Evolutionary conservation across 2,888 invertebrate genomes (phyloP), one percentile per base, ranked within the genome.

Genomic region (Auanema sp.): DNA sequence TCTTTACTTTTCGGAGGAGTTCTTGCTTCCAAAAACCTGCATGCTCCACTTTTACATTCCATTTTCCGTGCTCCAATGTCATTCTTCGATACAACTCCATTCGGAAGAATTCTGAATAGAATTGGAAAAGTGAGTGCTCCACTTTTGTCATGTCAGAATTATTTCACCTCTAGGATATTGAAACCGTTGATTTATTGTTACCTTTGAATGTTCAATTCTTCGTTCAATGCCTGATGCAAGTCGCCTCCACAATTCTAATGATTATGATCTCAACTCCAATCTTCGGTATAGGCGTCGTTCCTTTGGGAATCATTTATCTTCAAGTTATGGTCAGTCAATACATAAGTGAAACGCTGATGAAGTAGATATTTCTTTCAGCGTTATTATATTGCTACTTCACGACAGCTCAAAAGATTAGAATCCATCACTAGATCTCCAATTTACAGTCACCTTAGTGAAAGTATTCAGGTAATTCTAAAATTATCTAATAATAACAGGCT

Each of bases 311-410:
- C 33, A 76, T 79, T 65, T 83, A 83, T 67, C 55, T 80, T 16
- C 68, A 74, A 65, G 79, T 80, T 18, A 71, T 82, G 76, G 75
- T 79, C 50, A 49, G 58, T 65, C 55, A 10, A 12, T 21, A 50
- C n/a, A n/a, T n/a, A n/a, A n/a, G n/a, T 51, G 18, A n/a, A 12
- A n/a, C 51, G n/a, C 11, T 18, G 14, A 25, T 16, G 56, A 51
- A 18, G 14, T 18, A n/a, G 14, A 11, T 52, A 10, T 23, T n/a
- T 33, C 40, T 72, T 83, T 49, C 83, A 96, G 89, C 89, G 92
- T 75, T 93, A 95, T 87, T 97, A 95, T 87, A 92, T 96, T 70
- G 90, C 93, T 1, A 91, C 94, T 0, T 95, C 96, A 2, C 87
- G 96, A 14, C 97, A 97, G 58, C 69, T 83, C 64, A 83, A 83